Percentiles rank a stretch among this genome's conserved stretches.
These are phyloP conservation scores for Mesoligia furuncula DNA, from an alignment of 2,888 invertebrate genomes.

Conservation along the genomic window DNA sequence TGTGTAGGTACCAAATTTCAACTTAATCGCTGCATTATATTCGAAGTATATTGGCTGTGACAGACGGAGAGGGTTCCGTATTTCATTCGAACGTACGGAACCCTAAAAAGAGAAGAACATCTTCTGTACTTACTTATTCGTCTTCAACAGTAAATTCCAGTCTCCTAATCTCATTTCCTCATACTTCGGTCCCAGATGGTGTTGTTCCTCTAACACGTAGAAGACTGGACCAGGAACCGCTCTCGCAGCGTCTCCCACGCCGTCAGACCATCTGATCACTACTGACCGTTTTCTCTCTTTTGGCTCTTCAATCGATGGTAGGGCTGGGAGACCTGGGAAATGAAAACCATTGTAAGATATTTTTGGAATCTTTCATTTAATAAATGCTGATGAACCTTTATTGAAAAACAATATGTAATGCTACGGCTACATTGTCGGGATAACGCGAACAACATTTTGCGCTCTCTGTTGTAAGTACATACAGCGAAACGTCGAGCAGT, in stretches of 20 bases:
- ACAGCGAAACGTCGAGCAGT: too few relatives aligned
- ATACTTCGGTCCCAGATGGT: constrained; percentile 92
- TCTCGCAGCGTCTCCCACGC: constrained; percentile 84
- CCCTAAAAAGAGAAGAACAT: neutral
- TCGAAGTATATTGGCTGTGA: too few relatives aligned
- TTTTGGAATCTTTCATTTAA: neutral
- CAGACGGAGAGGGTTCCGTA: too few relatives aligned
- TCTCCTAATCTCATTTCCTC: constrained; percentile 91
- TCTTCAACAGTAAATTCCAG: constrained; percentile 91
- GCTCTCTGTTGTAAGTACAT: too few relatives aligned
- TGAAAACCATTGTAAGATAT: neutral
- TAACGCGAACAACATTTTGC: too few relatives aligned
- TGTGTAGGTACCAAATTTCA: neutral
- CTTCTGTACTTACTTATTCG: constrained; percentile 83
- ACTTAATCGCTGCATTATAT: neutral
- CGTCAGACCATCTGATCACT: constrained; percentile 85
- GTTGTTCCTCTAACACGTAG: constrained; percentile 93
- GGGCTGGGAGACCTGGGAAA: constrained; percentile 90
- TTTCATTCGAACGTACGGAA: too few relatives aligned
- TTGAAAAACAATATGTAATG: neutral
- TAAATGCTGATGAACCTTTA: neutral
- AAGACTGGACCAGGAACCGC: constrained; percentile 85
- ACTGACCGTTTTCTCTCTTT: constrained; percentile 89
- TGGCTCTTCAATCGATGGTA: constrained; percentile 91
- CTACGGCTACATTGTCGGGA: too few relatives aligned